Base-by-base conservation (phyloP, 2,888 invertebrate species). In the Erebia palarica region DNA sequence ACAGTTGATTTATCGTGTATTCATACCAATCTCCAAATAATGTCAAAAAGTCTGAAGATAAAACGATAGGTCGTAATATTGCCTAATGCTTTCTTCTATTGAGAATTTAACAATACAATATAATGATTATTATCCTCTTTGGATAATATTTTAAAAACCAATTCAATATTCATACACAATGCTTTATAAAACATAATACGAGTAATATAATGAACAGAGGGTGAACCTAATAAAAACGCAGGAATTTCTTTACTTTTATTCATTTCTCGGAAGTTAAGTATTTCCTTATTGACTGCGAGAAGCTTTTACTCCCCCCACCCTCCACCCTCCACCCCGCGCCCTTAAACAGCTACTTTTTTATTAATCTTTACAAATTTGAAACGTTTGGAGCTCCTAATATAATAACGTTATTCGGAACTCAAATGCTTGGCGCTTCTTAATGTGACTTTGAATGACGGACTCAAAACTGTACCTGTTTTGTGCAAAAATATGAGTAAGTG, bases 251-350 rank as follows among this genome's bases (percentile, higher is more conserved):
- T 14, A 27, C 57, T 11, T 21, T 21, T 13, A 58, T 21, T 58
- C 27, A 27, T 27, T 58, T 58, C 13, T 13, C 57, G 57, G 57
- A 58, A 58, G 57, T 27, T 1, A 27, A 14, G 57, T 27, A 58
- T 58, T 58, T 58, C 57, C 57, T 58, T 58, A 58, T 58, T 58
- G 57, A 58, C 13, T 58, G 21, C 21, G 27, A 27, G 57, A 27
- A 21, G 57, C 57, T 21, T 14, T 18, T 11, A 51, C 51, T 1
- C 21, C 21, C 21, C 21, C 21, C 21, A 3, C 21, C 21, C 21
- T 11, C 8, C 10, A 10, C 55, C 3, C 10, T 18, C 36, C 36
- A 7, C 36, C 36, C 36, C 36, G 36, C 27, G 27, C 5, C 27
- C 27, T 13, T 27, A 7, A 18, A 1, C 1, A 36, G 55, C 18